These are phyloP conservation scores for Iselma pallidipennis DNA, from an alignment of 2,888 invertebrate species.

Conservation along the genomic window DNA sequence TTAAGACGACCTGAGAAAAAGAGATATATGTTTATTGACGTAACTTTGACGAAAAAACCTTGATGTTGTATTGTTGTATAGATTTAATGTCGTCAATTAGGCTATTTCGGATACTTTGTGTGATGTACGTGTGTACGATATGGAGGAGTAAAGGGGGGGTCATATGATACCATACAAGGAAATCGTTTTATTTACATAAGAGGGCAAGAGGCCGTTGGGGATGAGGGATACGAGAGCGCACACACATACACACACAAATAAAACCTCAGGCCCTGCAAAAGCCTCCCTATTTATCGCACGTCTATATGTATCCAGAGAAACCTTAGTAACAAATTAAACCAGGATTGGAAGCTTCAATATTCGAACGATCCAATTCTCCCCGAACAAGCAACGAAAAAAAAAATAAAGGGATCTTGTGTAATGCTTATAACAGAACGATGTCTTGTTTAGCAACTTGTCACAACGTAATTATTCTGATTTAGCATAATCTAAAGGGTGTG, in stretches of 20 bases:
- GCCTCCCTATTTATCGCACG: background rate
- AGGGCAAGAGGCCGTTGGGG: slow-evolving; percentile 18
- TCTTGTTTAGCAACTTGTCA: too few species aligned
- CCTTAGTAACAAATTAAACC: background rate
- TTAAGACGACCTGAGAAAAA: too few species aligned
- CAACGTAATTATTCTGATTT: too few species aligned
- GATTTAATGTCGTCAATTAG: background rate
- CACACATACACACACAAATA: background rate
- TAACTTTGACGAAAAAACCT: slow-evolving; percentile 3
- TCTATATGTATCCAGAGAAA: background rate
- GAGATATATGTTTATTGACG: slow-evolving; percentile 18
- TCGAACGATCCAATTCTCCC: background rate
- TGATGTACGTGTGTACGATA: background rate
- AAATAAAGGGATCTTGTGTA: too few species aligned
- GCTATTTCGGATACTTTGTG: background rate
- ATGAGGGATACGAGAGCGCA: background rate
- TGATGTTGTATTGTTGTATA: background rate
- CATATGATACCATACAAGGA: slow-evolving; percentile 48
- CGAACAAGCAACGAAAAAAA: too few species aligned
- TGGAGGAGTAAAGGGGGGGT: slow-evolving; percentile 9
- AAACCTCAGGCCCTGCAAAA: background rate
- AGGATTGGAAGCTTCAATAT: background rate
- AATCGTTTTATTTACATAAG: slow-evolving; percentile 52
- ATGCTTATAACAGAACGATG: too few species aligned
- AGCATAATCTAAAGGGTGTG: too few species aligned